Evolutionary conservation across 2,888 invertebrate species (phyloP).

Genomic region (Pelosia muscerda): DNA sequence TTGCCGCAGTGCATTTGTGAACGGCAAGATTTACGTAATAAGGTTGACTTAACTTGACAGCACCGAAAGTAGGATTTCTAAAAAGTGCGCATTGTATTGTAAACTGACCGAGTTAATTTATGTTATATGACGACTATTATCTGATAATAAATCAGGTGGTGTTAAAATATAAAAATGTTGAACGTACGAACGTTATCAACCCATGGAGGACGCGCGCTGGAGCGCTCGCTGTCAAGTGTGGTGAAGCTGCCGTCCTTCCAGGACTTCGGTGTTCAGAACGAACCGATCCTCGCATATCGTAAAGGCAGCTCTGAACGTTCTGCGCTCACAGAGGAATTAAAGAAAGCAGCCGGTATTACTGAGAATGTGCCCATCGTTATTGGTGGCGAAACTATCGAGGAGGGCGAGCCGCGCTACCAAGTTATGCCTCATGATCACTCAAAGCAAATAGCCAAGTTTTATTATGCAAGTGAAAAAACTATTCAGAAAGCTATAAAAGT

Average conservation of each 20-base stretch:
- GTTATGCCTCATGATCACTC: slow-evolving; percentile 96
- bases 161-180: slow-evolving; percentile 52
- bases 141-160: neutral
- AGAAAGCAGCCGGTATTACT: slow-evolving; percentile 87
- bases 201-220: slow-evolving; percentile 89
- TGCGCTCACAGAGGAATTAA: slow-evolving; percentile 90
- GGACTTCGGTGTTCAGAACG: slow-evolving; percentile 91
- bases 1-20: slow-evolving; percentile 35
- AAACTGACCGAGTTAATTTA: neutral
- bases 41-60: slow-evolving; percentile 31
- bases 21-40: slow-evolving; percentile 55
- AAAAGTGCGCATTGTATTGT: neutral
- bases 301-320: slow-evolving; percentile 93
- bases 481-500: slow-evolving; percentile 94
- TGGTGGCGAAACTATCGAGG: slow-evolving; percentile 94
- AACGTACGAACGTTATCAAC: slow-evolving; percentile 57
- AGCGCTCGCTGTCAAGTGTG: slow-evolving; percentile 85
- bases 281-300: slow-evolving; percentile 93
- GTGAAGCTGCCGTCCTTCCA: slow-evolving; percentile 89
- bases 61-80: slow-evolving; percentile 38
- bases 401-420: slow-evolving; percentile 92
- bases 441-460: slow-evolving; percentile 95
- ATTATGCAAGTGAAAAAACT: slow-evolving; percentile 95
- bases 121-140: slow-evolving; percentile 9
- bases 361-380: slow-evolving; percentile 98